Evolutionary conservation across 1,140 invertebrate species (phyloP).

Genomic region (Asobara japonica): DNA sequence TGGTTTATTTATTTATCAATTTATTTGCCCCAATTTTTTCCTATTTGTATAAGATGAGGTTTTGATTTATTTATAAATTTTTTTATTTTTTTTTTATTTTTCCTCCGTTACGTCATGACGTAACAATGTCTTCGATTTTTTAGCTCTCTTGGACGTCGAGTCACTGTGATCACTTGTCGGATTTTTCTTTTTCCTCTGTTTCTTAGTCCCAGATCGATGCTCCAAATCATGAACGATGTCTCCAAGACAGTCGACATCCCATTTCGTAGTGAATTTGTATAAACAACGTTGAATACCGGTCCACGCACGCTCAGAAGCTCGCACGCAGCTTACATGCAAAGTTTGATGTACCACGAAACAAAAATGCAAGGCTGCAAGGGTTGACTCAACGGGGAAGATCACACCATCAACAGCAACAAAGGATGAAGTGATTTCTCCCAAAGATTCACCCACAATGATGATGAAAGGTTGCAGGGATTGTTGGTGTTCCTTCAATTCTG

Average conservation of each 20-base stretch:
- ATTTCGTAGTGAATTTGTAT: background rate
- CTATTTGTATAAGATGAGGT: too few relatives aligned
- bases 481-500: background rate
- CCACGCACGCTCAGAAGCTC: background rate
- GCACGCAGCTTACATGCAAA: background rate
- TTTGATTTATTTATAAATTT: too few relatives aligned
- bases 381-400: background rate
- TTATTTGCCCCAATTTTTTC: too few relatives aligned
- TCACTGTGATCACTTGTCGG: too few relatives aligned
- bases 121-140: too few relatives aligned
- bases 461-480: background rate
- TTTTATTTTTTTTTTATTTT: too few relatives aligned
- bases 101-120: too few relatives aligned
- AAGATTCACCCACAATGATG: background rate
- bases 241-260: background rate
- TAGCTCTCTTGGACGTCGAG: too few relatives aligned
- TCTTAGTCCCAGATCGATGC: too few relatives aligned
- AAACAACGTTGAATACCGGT: constrained; percentile 1
- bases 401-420: background rate
- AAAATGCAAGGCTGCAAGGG: background rate
- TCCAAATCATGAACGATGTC: too few relatives aligned
- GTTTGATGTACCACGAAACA: background rate
- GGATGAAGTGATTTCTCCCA: background rate
- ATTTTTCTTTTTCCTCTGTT: too few relatives aligned
- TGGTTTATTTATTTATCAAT: too few relatives aligned